A percentile compares a stretch with the other conserved stretches of the same genome.
These are phyloP conservation scores for Spatula clypeata DNA, from an alignment of 2,797 vertebrate species.

Conservation along the genomic window DNA sequence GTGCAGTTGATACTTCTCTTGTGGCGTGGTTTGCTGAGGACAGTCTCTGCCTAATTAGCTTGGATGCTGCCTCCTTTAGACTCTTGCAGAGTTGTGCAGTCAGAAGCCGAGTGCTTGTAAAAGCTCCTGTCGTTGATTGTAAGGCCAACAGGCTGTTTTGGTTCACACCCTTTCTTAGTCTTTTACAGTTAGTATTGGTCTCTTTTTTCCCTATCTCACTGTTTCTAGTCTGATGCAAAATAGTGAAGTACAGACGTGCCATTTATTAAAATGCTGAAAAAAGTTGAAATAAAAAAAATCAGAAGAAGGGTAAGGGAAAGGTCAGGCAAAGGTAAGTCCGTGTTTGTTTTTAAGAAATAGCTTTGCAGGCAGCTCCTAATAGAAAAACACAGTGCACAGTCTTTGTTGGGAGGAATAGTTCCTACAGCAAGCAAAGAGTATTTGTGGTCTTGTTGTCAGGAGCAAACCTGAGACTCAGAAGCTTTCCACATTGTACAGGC, in stretches of 20 bases:
- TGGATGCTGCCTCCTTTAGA: not conserved
- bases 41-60: not conserved
- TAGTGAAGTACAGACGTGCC: not conserved
- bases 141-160: not conserved
- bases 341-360: not conserved
- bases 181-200: not conserved
- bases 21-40: not conserved
- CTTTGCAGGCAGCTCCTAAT: not conserved
- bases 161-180: not conserved
- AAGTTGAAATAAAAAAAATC: not conserved
- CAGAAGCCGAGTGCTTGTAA: not conserved
- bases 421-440: not conserved
- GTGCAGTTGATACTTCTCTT: not conserved
- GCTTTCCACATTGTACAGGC: not conserved
- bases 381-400: not conserved
- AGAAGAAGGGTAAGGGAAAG: rapidly evolving
- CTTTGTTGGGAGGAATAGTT: not conserved
- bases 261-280: not conserved
- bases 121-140: not conserved
- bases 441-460: rapidly evolving
- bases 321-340: not conserved
- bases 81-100: not conserved
- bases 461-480: not conserved
- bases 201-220: not conserved
- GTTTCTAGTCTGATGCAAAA: not conserved